Evolutionary conservation across 2,113 vertebrate genomes (phyloP).

Genomic region (Spea bombifrons): DNA sequence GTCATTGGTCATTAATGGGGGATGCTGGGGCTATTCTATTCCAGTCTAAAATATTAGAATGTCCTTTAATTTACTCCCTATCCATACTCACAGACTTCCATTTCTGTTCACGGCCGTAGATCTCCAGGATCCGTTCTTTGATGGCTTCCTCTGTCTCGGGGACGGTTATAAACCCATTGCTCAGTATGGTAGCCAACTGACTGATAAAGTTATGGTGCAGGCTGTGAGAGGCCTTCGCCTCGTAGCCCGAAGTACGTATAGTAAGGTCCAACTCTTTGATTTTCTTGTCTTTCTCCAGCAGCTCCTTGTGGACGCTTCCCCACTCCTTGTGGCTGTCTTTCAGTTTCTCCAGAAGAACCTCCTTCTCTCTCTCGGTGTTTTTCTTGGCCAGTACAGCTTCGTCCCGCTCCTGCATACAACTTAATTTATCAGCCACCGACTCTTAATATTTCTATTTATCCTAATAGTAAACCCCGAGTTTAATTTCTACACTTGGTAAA

Average conservation of each 20-base stretch:
- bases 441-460: neutral
- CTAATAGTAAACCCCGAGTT: no score
- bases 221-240: slow-evolving; percentile 31
- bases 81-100: slow-evolving; percentile 52
- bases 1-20: no score
- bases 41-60: no score
- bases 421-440: neutral
- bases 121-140: slow-evolving; percentile 45
- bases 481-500: no score
- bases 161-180: slow-evolving; percentile 34
- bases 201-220: slow-evolving; percentile 48
- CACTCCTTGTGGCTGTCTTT: slow-evolving; percentile 51
- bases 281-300: slow-evolving; percentile 43
- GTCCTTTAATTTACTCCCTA: no score
- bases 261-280: slow-evolving; percentile 29
- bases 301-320: slow-evolving; percentile 51
- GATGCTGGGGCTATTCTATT: no score
- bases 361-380: slow-evolving; percentile 46
- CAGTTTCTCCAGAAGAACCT: slow-evolving; percentile 50
- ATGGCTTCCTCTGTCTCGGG: slow-evolving; percentile 43
- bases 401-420: slow-evolving; percentile 46
- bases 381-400: slow-evolving; percentile 45
- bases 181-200: slow-evolving; percentile 49
- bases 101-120: slow-evolving; percentile 44
- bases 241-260: slow-evolving; percentile 40